These are phyloP conservation scores for Amphiura filiformis DNA, from an alignment of 35 echinoderm and acorn worm genomes.

Conservation along the genomic window DNA sequence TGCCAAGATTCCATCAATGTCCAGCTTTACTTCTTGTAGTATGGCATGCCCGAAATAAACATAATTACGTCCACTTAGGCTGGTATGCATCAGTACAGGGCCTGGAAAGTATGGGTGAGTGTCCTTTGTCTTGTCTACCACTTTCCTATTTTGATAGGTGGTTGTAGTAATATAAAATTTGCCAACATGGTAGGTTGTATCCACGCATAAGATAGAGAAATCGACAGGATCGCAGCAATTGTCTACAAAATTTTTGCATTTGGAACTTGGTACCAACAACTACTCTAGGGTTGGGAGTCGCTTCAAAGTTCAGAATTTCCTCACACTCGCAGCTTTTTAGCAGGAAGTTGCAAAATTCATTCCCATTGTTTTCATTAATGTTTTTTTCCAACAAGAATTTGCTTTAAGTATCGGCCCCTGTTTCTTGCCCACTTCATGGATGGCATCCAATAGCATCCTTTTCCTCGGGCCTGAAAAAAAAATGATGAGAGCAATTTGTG, in stretches of 20 bases:
- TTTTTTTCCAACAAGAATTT: no score
- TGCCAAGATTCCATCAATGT: neutral
- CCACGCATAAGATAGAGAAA: neutral
- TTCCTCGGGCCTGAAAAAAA: no score
- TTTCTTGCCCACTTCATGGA: neutral
- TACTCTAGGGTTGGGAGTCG: neutral
- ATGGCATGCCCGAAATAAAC: neutral
- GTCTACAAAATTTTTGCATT: neutral
- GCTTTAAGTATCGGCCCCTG: neutral
- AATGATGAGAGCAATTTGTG: no score
- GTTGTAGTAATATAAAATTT: neutral
- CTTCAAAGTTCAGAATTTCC: neutral
- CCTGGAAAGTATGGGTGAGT: neutral
- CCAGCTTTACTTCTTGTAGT: neutral
- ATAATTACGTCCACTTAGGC: neutral
- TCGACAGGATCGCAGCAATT: neutral
- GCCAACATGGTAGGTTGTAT: neutral
- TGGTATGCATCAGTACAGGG: neutral
- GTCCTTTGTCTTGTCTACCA: neutral
- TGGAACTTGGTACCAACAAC: neutral
- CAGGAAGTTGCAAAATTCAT: neutral
- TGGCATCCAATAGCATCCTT: no score
- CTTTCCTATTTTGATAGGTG: neutral
- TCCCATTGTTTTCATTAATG: neutral
- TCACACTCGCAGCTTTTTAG: neutral